Conservation (phyloP, 1,140 invertebrate genomes). For the Sarcophaga peregrina region DNA sequence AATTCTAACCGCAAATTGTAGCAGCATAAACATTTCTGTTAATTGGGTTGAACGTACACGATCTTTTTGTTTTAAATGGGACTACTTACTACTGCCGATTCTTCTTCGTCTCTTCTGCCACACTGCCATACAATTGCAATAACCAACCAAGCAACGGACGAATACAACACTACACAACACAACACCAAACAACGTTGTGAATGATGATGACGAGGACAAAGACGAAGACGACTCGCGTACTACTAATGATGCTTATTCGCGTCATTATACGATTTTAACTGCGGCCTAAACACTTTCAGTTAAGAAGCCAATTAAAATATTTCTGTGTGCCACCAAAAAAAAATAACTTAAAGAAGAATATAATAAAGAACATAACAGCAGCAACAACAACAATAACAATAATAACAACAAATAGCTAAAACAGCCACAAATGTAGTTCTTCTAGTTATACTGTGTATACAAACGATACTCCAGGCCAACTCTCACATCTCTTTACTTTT, state of each 20-base stretch:
- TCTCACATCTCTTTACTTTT: not conserved
- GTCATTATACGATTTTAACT: conserved; percentile 63
- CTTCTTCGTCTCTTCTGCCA: not conserved
- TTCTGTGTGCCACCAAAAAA: conserved; percentile 46
- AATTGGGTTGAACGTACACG: conserved; percentile 48
- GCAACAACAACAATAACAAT: not conserved
- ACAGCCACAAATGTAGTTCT: conserved; percentile 5
- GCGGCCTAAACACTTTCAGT: conserved; percentile 67
- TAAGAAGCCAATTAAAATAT: conserved; percentile 67
- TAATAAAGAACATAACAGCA: conserved; percentile 9
- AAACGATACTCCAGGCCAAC: not conserved
- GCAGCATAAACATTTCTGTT: conserved; percentile 45
- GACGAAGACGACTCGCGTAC: not conserved
- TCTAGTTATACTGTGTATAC: conserved; percentile 24
- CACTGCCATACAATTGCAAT: not conserved
- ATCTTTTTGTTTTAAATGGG: conserved; percentile 22
- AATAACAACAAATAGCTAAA: too few species aligned
- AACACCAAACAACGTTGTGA: too few species aligned
- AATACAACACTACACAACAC: too few species aligned
- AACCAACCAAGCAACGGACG: too few species aligned
- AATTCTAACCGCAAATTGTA: conserved; percentile 43
- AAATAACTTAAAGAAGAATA: not conserved
- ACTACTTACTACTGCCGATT: not conserved
- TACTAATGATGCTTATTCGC: conserved; percentile 34
- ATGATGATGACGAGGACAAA: not conserved